A percentile compares a stretch with the other conserved stretches of the same genome.
These are phyloP conservation scores for Rhinolophus sinicus DNA, from an alignment of 2,113 vertebrate genomes.

Conservation along the genomic window DNA sequence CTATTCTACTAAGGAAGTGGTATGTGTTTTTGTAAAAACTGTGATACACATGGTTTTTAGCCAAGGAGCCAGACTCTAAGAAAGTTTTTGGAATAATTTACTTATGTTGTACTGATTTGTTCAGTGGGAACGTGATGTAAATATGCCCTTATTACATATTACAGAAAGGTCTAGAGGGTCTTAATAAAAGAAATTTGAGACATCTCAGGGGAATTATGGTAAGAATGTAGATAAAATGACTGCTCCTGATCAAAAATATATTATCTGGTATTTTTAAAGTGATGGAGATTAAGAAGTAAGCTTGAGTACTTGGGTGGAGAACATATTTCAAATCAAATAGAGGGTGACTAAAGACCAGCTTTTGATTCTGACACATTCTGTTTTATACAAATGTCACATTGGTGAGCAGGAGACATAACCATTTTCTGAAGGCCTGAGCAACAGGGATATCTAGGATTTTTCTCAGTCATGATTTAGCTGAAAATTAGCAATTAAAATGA, in stretches of 20 bases:
- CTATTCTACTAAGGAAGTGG: constrained; percentile 77
- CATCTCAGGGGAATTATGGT: not conserved
- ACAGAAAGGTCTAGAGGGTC: constrained; percentile 36
- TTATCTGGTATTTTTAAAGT: constrained; percentile 53
- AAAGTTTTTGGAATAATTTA: constrained; percentile 71
- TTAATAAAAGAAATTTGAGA: constrained; percentile 37
- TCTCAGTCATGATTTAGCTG: not conserved
- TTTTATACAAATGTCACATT: constrained; percentile 19
- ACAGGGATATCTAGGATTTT: not conserved
- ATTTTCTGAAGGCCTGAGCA: not conserved
- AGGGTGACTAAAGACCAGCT: not conserved
- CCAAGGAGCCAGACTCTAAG: constrained; percentile 71
- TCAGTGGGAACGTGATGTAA: constrained; percentile 63
- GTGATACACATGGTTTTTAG: constrained; percentile 77
- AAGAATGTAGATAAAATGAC: constrained; percentile 34
- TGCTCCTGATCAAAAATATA: constrained; percentile 15
- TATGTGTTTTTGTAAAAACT: constrained; percentile 73
- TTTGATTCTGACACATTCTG: constrained; percentile 30
- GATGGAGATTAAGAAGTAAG: constrained; percentile 54
- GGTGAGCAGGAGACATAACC: not conserved
- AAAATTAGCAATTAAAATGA: not conserved
- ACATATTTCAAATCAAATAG: constrained; percentile 44
- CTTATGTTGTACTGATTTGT: constrained; percentile 69
- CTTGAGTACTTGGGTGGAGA: constrained; percentile 4
- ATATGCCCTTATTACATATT: constrained; percentile 39